Evolutionary conservation across 2,797 vertebrate species (phyloP).

Genomic region (Tragelaphus eurycerus): DNA sequence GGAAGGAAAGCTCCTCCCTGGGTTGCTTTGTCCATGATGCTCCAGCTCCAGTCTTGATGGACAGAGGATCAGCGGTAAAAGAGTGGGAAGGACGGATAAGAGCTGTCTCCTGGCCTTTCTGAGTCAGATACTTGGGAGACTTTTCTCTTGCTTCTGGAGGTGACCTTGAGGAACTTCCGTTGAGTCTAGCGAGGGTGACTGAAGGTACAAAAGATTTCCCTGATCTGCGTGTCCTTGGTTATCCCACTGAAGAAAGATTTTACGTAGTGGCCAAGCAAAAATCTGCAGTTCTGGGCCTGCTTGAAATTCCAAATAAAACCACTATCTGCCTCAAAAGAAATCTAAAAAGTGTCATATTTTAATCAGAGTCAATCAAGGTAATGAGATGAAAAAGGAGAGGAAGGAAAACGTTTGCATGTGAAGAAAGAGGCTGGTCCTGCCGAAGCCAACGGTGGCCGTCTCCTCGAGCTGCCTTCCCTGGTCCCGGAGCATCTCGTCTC

Average conservation of each 20-base stretch:
- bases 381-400: background rate
- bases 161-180: background rate
- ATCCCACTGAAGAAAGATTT: background rate
- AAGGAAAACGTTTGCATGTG: constrained; percentile 18
- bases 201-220: background rate
- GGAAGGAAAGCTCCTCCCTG: background rate
- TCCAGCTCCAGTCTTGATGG: background rate
- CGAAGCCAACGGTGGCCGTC: background rate
- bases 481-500: accelerated
- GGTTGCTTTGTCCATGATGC: background rate
- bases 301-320: constrained; percentile 39
- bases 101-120: background rate
- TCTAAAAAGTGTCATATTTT: background rate
- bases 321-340: constrained; percentile 20
- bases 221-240: accelerated
- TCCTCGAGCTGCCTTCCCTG: constrained; percentile 24
- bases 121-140: background rate
- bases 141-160: background rate
- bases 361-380: constrained; percentile 18
- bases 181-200: background rate
- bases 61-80: background rate
- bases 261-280: background rate
- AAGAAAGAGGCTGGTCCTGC: background rate
- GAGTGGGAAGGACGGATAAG: background rate
- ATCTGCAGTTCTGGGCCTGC: background rate